Evolutionary conservation across 2,888 invertebrate species (phyloP), one percentile per base, ranked within the genome.

Genomic region (Mythimna impura): DNA sequence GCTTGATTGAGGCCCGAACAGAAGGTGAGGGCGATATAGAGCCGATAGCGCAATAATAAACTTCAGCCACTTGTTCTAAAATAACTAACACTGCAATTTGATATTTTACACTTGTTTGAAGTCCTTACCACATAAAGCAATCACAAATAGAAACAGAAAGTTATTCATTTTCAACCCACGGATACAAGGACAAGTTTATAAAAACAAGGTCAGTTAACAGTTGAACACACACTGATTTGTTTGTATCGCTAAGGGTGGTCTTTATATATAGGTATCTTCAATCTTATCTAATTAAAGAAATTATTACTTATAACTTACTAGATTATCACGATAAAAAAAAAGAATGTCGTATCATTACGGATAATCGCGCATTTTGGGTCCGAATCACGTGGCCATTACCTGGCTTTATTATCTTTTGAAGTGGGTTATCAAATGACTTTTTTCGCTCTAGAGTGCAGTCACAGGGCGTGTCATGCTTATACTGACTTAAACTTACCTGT

Each of bases 101-200:
- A n/a, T 54, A 22, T 54, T 57, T 30, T 12, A 50, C 25, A 62
- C 36, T 47, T 65, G 8, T 36, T 36, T 17, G 14, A 55, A 64
- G 70, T 43, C 1, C 71, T 65, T 61, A 76, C 76, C 76, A n/a
- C 52, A 78, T 2, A 76, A 7, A 55, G 54, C 69, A 55, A 76
- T 68, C 69, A 76, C 71, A 64, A 58, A 50, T 54, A 77, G 36
- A 22, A 64, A 4, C 47, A 76, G 52, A 17, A 71, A 60, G 0
- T 60, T 71, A 1, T 60, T 36, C 58, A 76, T 75, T 52, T 58
- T 58, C 25, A 1, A 55, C 25, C 1, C 4, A 9, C 3, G 2
- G 14, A 47, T 5, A 30, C 2, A 17, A 47, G 47, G 5, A 47
- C 5, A 47, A 1, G 20, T 20, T 20, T 52, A 20, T 1, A 47